Base-by-base conservation (phyloP, 1,140 invertebrate species). In the Diprion similis region DNA sequence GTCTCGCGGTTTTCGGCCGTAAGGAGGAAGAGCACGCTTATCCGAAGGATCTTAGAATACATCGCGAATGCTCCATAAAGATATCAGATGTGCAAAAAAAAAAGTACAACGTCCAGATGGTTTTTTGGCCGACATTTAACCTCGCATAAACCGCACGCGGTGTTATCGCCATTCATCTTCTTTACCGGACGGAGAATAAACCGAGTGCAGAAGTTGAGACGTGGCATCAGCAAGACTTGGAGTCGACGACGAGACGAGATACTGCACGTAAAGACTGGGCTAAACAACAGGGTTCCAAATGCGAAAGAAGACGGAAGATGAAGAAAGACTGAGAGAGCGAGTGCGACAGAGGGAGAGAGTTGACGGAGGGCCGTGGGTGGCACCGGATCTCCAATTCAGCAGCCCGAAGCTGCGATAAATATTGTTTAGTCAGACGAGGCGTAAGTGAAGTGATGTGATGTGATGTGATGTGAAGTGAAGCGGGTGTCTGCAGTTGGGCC, bases 361-460 rank as follows among this genome's bases (percentile, higher is more conserved):
- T 51, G 66, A 75, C 71, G 69, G 71, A 71, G 70, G 46, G 65
- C 10, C 77, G 81, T 81, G 79, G 82, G 81, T 79, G 81, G 76
- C 79, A 80, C 80, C 82, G 84, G 84, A 85, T 84, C 83, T 85
- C 73, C 81, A 82, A 85, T 85, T 87, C 81, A 83, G 76, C 75
- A 77, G 69, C 73, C 59, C 46, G 47, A 76, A 73, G 68, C 72
- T 37, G 81, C 83, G 84, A 87, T 84, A 84, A 86, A 87, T 86
- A 84, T 82, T 84, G 84, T 85, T 86, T 82, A 83, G 81, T 78
- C 79, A 73, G 77, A 80, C 67, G 78, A 78, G 75, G 66, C 73
- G 76, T 79, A 82, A 80, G 80, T 77, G 78, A 82, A 81, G 78
- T 70, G 74, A 45, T 73, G 77, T 8, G 51, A 59, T 59, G 51